Evolutionary conservation across 2,797 vertebrate species (phyloP).

Genomic region (Tarsius wallacei): DNA sequence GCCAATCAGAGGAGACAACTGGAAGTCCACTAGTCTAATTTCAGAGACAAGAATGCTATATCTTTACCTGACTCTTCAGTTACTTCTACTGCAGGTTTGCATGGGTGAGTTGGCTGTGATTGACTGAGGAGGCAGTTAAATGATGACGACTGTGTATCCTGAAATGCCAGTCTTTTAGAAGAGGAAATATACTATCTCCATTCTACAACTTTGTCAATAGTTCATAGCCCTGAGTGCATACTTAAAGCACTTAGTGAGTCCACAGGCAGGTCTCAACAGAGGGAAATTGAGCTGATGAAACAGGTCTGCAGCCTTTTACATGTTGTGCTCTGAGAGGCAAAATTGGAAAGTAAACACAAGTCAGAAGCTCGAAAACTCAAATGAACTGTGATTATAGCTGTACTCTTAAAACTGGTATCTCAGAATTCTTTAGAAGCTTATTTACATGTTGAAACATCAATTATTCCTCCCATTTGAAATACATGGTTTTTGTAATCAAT

Average conservation of each 20-base stretch:
- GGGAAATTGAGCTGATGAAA: background rate
- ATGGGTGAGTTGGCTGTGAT: background rate
- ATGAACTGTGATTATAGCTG: conserved; percentile 77
- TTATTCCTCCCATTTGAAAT: conserved; percentile 83
- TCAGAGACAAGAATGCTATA: background rate
- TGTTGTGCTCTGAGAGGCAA: background rate
- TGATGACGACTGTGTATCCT: background rate
- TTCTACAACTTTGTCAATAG: background rate
- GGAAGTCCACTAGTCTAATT: background rate
- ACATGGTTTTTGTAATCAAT: conserved; percentile 77
- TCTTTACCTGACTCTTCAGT: background rate
- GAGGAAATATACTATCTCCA: background rate
- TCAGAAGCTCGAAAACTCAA: conserved; percentile 65
- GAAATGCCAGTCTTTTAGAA: background rate
- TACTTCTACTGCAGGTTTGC: background rate
- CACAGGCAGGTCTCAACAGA: background rate
- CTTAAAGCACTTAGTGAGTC: background rate
- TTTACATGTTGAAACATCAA: conserved; percentile 86
- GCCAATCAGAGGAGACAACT: background rate
- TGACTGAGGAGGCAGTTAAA: background rate
- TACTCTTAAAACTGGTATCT: conserved; percentile 65
- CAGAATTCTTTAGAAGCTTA: conserved; percentile 78
- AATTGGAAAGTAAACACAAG: conserved; percentile 65
- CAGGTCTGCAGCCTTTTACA: background rate
- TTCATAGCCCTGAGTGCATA: background rate